Base-by-base conservation (phyloP, 2,797 vertebrate genomes). In the Triplophysa bombifrons region DNA sequence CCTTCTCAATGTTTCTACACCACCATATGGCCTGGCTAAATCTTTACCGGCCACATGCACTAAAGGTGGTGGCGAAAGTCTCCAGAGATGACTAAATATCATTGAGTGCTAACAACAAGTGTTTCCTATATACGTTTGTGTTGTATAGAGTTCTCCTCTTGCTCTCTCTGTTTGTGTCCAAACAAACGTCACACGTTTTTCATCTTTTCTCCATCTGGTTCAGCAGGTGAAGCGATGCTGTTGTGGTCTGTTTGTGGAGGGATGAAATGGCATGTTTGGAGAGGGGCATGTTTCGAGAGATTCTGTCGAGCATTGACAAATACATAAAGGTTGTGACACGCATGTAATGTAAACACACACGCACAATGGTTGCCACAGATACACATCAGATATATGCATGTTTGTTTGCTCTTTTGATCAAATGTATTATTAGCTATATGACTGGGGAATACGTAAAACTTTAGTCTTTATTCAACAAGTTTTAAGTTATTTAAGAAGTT, bases 21-120 rank as follows among this genome's bases (percentile, higher is more conserved):
- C 64, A 70, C 78, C 72, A 81, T 73, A 79, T 79, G 63, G 79
- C 65, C 82, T 1, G 12, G 58, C 68, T 76, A 71, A 83, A 82
- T 55, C 72, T 70, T 73, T 61, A 53, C 72, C 69, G 50, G 17
- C 48, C 25, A 20, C 27, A 27, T 64, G 58, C n/a, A 64, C 44
- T 41, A 25, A 3, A 71, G 30, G 30, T 0, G 4, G 17, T 20
- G 41, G 44, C n/a, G 8, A 67, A 77, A 70, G 56, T 46, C 22
- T 55, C 34, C 68, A 55, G 3, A 58, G 69, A 74, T 70, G 75
- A 75, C 27, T 51, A 63, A 25, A 63, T 20, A 53, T 34, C 16
- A 4, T 19, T 5, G 14, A 38, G 17, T 63, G 20, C 22, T 6
- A 14, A 30, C 22, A 20, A 38, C 22, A 10, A 2, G 53, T 51